Evolutionary conservation across 2,888 invertebrate genomes (phyloP), one percentile per base, ranked within the genome.

Genomic region (Pandemis corylana): DNA sequence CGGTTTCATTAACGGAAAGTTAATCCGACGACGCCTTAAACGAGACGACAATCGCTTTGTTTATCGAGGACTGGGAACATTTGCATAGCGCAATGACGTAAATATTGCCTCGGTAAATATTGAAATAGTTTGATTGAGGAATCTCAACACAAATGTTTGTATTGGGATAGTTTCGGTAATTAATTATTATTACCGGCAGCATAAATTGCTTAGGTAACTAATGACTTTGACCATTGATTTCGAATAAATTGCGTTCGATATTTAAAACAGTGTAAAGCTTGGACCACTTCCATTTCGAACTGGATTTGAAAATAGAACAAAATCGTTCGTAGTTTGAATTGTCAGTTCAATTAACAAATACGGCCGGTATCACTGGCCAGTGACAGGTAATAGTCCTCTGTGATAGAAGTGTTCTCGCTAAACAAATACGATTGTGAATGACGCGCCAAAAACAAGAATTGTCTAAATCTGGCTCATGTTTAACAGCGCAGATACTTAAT

Each of bases 311-410:
- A 83, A 84, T 83, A 84, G 85, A 84, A 80, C 79, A 80, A 79
- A 82, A 80, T 78, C 66, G 46, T 53, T 75, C 79, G 82, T 84
- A 85, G 84, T 84, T 84, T 81, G 83, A 83, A 84, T 85, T 86
- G 84, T 84, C 84, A 83, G 83, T 87, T 89, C 86, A 89, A 90
- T 90, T 89, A 89, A 84, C 87, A 83, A 89, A 88, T 87, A 87
- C 80, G 78, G 79, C 76, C 83, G 83, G 81, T 83, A 79, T 72
- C 72, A 77, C 83, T 70, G 88, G 89, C 75, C 77, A 73, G 77
- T 88, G 90, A 90, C 90, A 89, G 86, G 77, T 80, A 79, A 81
- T 81, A 83, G 83, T 80, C 79, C 78, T 77, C 77, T 79, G 76
- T 76, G 80, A 81, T 83, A 80, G 82, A 83, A 83, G 83, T 81